Evolutionary conservation across 23 tunicate species (phyloP).

Genomic region (Clavelina lepadiformis): DNA sequence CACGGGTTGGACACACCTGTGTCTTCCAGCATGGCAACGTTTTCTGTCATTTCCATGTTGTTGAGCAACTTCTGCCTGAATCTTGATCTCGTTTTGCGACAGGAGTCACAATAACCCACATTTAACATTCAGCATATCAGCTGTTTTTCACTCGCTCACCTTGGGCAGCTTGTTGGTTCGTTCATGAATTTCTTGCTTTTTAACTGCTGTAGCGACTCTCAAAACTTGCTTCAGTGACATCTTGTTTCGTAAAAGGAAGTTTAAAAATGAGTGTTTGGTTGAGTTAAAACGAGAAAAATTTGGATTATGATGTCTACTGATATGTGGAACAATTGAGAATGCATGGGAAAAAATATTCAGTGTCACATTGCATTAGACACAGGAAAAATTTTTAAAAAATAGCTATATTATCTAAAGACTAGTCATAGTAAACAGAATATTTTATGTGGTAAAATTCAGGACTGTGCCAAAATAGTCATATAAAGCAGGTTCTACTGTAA

Average conservation of each 20-base stretch:
- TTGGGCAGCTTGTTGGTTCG: slow-evolving; percentile 37
- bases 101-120: slow-evolving; percentile 33
- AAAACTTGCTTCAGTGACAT: slow-evolving; percentile 34
- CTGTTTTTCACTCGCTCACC: slow-evolving; percentile 46
- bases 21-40: slow-evolving; percentile 25
- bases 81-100: slow-evolving; percentile 35
- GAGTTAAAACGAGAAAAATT: slow-evolving; percentile 29
- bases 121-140: slow-evolving; percentile 27
- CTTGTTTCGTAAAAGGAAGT: slow-evolving; percentile 26
- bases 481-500: no score
- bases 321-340: no score
- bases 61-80: slow-evolving; percentile 43
- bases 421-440: no score
- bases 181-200: slow-evolving; percentile 29
- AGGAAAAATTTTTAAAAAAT: no score
- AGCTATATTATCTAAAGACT: no score
- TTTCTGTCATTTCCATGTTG: slow-evolving; percentile 32
- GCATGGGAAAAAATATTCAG: no score
- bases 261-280: slow-evolving; percentile 24
- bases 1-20: no score
- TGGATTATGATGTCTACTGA: no score
- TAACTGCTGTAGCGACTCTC: slow-evolving; percentile 31
- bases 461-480: no score
- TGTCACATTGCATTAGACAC: no score
- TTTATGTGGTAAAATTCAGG: no score